Conservation (phyloP, 1,140 invertebrate genomes). For the Ephestia elutella region DNA sequence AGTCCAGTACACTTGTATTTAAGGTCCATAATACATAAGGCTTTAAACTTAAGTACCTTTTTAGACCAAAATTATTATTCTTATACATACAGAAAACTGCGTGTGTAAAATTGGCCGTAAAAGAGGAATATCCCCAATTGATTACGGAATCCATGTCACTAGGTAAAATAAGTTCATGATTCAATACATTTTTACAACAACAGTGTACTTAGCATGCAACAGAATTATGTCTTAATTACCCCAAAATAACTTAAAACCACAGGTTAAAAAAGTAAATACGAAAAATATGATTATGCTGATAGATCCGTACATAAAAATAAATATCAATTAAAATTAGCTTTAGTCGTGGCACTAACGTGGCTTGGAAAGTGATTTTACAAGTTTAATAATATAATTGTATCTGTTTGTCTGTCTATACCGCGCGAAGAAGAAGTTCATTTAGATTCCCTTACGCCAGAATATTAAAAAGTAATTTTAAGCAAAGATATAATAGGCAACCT, state of each 20-base stretch:
- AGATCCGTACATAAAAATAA: not conserved
- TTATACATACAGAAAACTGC: not conserved
- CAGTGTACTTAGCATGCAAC: not conserved
- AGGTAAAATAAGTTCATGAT: not conserved
- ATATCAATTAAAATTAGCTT: not conserved
- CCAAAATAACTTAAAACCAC: not conserved
- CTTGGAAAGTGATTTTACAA: not conserved
- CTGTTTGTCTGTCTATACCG: too few species aligned
- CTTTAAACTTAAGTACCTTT: too few species aligned
- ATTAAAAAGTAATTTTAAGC: too few species aligned
- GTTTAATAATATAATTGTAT: too few species aligned
- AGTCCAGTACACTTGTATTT: too few species aligned
- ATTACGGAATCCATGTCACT: not conserved
- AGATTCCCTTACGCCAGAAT: too few species aligned
- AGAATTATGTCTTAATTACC: not conserved
- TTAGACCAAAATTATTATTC: not conserved
- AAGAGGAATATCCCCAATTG: not conserved
- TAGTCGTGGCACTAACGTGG: not conserved
- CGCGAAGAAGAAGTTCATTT: too few species aligned
- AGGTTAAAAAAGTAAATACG: not conserved
- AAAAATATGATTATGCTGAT: not conserved
- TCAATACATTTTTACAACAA: not conserved
- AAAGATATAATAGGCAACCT: too few species aligned
- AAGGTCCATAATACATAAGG: too few species aligned
- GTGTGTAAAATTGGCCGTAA: not conserved